A percentile compares a stretch with the other conserved stretches of the same genome.
These are phyloP conservation scores for Girardinichthys multiradiatus DNA, from an alignment of 2,113 vertebrate genomes.

Conservation along the genomic window DNA sequence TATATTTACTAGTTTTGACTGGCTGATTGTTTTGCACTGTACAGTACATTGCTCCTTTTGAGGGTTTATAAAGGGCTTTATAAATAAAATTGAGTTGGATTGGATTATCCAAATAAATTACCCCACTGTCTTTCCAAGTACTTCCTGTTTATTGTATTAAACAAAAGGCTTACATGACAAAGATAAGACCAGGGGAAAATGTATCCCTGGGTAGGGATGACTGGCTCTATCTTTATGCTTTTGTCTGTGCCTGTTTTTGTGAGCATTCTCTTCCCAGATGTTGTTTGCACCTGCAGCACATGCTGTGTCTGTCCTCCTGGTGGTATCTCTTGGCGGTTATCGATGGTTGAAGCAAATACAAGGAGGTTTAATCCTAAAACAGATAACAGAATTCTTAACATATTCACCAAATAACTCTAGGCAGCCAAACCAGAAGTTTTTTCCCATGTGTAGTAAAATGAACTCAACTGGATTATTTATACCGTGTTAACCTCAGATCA, in stretches of 20 bases:
- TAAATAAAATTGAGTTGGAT: no score
- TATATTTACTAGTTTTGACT: no score
- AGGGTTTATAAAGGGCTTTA: no score
- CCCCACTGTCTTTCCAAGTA: not conserved
- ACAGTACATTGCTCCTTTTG: no score
- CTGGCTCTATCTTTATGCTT: slow-evolving; percentile 3
- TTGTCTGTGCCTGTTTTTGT: slow-evolving; percentile 3
- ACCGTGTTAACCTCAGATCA: not conserved
- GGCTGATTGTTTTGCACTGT: no score
- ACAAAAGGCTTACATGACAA: not conserved
- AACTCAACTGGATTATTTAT: not conserved
- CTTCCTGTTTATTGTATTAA: not conserved
- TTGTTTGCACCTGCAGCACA: slow-evolving; percentile 45
- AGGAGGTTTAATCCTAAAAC: slow-evolving; percentile 37
- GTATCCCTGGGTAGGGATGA: not conserved
- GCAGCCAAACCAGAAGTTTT: not conserved
- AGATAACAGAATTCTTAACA: slow-evolving; percentile 41
- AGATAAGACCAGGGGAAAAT: not conserved
- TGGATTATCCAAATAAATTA: not conserved
- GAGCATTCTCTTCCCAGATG: slow-evolving; percentile 28
- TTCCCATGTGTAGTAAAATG: not conserved
- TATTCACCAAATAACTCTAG: not conserved
- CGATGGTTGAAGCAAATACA: slow-evolving; percentile 19
- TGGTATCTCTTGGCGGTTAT: slow-evolving; percentile 33
- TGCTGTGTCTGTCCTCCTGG: slow-evolving; percentile 26